These are phyloP conservation scores for Cerastis leucographa DNA, from an alignment of 2,888 invertebrate genomes.

Conservation along the genomic window DNA sequence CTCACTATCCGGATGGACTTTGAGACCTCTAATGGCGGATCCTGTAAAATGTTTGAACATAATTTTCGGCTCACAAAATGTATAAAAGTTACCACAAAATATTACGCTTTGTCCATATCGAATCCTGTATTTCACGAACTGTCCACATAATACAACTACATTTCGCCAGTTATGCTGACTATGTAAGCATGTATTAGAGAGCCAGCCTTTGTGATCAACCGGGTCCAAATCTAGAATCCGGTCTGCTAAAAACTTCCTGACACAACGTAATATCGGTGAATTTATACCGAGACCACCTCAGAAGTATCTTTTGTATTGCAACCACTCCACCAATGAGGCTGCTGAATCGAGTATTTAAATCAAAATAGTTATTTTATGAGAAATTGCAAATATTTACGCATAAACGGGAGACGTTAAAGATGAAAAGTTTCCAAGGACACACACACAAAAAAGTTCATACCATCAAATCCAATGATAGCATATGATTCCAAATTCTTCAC, in stretches of 20 bases:
- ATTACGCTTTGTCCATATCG: neutral
- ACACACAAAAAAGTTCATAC: constrained; percentile 82
- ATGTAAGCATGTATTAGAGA: neutral
- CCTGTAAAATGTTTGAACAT: constrained; percentile 68
- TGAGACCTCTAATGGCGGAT: constrained; percentile 90
- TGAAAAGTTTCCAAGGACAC: constrained; percentile 9
- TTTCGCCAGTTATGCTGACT: neutral
- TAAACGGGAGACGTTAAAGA: no score
- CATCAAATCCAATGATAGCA: constrained; percentile 95
- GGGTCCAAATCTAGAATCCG: no score
- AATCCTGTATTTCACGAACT: neutral
- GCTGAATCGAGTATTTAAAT: neutral
- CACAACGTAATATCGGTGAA: neutral
- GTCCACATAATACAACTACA: neutral
- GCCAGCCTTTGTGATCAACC: neutral
- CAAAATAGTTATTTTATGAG: neutral
- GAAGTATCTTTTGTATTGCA: neutral
- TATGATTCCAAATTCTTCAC: constrained; percentile 92
- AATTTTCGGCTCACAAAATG: neutral
- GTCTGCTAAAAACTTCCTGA: neutral
- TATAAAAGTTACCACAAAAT: neutral
- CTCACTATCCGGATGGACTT: constrained; percentile 93
- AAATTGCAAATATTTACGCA: neutral
- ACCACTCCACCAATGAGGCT: neutral
- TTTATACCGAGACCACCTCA: neutral